Conservation (phyloP, 1,140 invertebrate genomes). For the Hirudo medicinalis region DNA sequence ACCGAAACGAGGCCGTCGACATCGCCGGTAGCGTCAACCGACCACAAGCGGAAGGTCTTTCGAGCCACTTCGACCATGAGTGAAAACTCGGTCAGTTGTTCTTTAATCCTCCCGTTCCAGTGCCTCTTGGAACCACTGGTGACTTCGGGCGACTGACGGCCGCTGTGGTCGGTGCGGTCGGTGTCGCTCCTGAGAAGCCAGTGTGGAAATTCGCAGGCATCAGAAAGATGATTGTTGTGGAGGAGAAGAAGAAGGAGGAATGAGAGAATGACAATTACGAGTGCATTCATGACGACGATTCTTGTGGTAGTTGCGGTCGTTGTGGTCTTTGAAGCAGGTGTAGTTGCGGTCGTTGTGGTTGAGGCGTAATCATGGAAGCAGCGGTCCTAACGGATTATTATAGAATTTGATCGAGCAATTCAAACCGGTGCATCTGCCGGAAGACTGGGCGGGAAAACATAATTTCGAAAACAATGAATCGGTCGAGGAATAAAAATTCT, state of each 20-base stretch:
- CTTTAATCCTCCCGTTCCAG: background rate
- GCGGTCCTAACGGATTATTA: no score
- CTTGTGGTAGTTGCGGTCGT: background rate
- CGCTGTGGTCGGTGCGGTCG: background rate
- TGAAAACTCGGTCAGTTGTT: background rate
- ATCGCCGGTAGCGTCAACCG: background rate
- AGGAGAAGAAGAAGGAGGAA: no score
- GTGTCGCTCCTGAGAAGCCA: no score
- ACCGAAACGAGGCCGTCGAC: background rate
- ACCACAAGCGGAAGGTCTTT: background rate
- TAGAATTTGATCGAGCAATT: no score
- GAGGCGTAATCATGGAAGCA: no score
- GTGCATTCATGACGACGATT: background rate
- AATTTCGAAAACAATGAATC: no score
- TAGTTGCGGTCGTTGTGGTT: background rate
- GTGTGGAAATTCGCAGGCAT: no score
- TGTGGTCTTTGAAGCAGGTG: background rate
- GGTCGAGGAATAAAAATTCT: no score
- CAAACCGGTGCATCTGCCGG: no score
- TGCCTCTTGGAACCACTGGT: background rate
- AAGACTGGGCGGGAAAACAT: no score
- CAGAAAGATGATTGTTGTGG: no score
- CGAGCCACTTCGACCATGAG: background rate
- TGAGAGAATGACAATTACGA: background rate
- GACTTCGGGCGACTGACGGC: background rate